A percentile compares a stretch with the other conserved stretches of the same genome.
Conservation (phyloP, 2,888 invertebrate species). For the Apodemia duryi region DNA sequence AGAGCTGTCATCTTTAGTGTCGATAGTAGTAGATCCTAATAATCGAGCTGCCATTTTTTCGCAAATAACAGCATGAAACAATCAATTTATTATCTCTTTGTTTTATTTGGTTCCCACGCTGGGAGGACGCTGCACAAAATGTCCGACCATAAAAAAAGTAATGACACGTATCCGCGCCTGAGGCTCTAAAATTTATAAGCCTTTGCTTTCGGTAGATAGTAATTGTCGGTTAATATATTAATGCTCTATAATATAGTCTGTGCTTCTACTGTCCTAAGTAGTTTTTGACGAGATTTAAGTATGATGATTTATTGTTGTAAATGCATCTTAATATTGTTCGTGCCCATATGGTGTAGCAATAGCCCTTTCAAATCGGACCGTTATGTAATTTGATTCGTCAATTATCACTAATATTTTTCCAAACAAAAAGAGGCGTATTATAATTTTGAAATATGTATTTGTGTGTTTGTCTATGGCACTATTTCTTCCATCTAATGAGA, state of each 20-base stretch:
- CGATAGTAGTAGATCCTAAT: not conserved
- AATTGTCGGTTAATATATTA: constrained; percentile 51
- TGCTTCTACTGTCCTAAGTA: constrained; percentile 55
- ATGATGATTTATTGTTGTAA: constrained; percentile 54
- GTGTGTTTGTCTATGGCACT: too few species aligned
- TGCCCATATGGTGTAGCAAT: constrained; percentile 39
- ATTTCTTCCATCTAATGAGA: too few species aligned
- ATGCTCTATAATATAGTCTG: constrained; percentile 55
- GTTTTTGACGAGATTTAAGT: constrained; percentile 60
- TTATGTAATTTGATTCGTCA: not conserved
- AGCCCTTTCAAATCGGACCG: constrained; percentile 14
- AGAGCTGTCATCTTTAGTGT: not conserved
- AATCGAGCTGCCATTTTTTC: constrained; percentile 24
- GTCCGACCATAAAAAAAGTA: constrained; percentile 33
- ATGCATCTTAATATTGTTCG: constrained; percentile 40
- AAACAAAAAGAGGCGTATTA: too few species aligned
- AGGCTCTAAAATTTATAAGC: constrained; percentile 53
- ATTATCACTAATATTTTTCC: too few species aligned
- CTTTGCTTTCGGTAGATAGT: constrained; percentile 63
- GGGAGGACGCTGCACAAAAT: constrained; percentile 57
- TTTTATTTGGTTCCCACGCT: constrained; percentile 60
- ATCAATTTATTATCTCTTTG: constrained; percentile 44
- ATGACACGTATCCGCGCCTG: constrained; percentile 59
- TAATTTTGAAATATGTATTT: too few species aligned
- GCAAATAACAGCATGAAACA: constrained; percentile 53